Base-by-base conservation (phyloP, 2,888 invertebrate genomes). In the Ormyrus pomaceus region DNA sequence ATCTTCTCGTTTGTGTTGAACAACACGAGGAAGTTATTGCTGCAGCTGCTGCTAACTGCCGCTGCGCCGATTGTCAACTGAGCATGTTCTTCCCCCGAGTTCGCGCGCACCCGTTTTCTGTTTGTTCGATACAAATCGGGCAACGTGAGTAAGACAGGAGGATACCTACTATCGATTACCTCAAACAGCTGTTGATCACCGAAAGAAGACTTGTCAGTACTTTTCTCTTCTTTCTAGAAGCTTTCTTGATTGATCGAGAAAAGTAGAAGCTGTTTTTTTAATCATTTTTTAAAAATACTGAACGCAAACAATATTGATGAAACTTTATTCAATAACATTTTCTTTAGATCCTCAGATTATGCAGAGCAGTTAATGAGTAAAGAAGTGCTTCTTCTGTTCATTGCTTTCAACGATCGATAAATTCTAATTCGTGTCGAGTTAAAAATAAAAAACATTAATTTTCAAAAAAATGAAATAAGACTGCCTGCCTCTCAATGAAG, bases 71-170 rank as follows among this genome's bases (percentile, higher is more conserved):
- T 74, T 53, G 58, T 74, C 74, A 74, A 74, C 50, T 74, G 74
- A 2, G 34, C 6, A 48, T 10, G 13, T 4, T 10, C 10, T 55
- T 9, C 6, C 6, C 9, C 48, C 64, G 45, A 46, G 8, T 45
- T 11, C 46, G 7, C 51, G 13, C 13, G 13, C 51, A 51, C 5
- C 50, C 10, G n/a, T 50, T 61, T 61, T 61, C 7, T 51, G 74
- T 75, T 75, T 75, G 74, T 75, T 75, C 74, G 66, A 75, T 75
- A 59, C 45, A 51, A 66, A 75, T 59, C 65, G 59, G 11, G 59
- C 66, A 34, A 59, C 66, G 66, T 11, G 46, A 62, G 45, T 8
- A 62, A 19, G 7, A 34, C 59, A 6, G 1, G 8, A 6, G 9
- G 34, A 45, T 5, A n/a, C 56, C n/a, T 5, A n/a, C 56, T 5